phyloP scores from a whole-genome alignment of 1,140 invertebrate species.

The Megathymus violae region DNA sequence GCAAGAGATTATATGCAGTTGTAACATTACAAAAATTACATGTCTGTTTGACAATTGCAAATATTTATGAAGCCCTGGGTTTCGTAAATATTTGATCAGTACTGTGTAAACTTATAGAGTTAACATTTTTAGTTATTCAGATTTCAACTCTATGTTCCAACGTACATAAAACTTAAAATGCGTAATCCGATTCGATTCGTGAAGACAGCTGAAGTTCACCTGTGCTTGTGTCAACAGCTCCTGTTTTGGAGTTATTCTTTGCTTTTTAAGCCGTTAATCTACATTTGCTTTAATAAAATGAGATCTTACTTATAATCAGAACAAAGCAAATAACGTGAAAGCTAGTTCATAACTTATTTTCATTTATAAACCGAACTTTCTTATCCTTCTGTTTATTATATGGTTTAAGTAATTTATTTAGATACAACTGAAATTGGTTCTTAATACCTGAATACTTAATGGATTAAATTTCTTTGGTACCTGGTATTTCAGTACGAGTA shows the following conservation, averaged over 20 bases:
- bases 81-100: constrained; percentile 64
- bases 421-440: no score
- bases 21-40: constrained; percentile 57
- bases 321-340: constrained; percentile 16
- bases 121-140: constrained; percentile 39
- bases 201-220: constrained; percentile 43
- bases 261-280: constrained; percentile 62
- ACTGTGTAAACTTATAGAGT: constrained; percentile 57
- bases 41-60: constrained; percentile 48
- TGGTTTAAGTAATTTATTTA: no score
- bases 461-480: no score
- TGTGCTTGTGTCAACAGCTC: constrained; percentile 59
- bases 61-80: constrained; percentile 30
- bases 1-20: constrained; percentile 60
- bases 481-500: no score
- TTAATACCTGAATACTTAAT: no score
- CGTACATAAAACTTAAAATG: constrained; percentile 30
- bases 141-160: constrained; percentile 6
- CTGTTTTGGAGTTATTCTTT: constrained; percentile 62
- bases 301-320: constrained; percentile 5
- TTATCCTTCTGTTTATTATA: not conserved
- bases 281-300: constrained; percentile 44
- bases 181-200: not conserved
- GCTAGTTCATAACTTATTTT: not conserved
- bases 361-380: constrained; percentile 1